Conservation (phyloP, 1,140 invertebrate species). For the Trichonephila clavata region DNA sequence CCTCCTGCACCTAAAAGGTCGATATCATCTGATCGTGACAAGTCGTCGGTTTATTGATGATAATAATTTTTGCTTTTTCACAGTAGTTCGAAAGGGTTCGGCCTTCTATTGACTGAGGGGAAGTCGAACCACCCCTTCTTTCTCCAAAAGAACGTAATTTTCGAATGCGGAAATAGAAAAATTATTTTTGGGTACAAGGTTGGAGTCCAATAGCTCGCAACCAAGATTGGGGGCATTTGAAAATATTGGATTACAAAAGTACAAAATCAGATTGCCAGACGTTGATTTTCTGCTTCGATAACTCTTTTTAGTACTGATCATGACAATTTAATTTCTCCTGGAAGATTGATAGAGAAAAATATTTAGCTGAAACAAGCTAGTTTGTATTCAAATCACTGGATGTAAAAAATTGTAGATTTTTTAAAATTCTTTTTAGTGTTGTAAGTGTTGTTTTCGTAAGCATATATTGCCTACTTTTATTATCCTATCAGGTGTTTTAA, state of each 20-base stretch:
- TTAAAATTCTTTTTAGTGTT: too few relatives aligned
- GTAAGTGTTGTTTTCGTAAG: too few relatives aligned
- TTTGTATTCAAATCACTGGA: too few relatives aligned
- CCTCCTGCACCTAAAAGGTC: slow-evolving; percentile 36
- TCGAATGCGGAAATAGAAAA: background rate
- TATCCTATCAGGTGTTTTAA: too few relatives aligned
- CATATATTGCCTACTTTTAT: too few relatives aligned
- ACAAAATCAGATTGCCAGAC: too few relatives aligned
- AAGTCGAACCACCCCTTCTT: background rate
- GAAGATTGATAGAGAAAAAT: too few relatives aligned
- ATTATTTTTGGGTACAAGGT: slow-evolving; percentile 27
- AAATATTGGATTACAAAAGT: too few relatives aligned
- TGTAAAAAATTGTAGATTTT: too few relatives aligned
- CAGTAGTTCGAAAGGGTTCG: slow-evolving; percentile 7
- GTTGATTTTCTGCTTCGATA: background rate
- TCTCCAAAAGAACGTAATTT: background rate
- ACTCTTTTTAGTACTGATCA: background rate
- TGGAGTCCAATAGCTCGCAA: background rate
- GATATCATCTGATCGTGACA: slow-evolving; percentile 32
- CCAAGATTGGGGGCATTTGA: background rate
- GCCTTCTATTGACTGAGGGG: background rate
- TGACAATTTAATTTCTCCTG: too few relatives aligned
- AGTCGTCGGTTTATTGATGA: slow-evolving; percentile 56
- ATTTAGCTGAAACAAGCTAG: too few relatives aligned
- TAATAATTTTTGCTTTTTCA: slow-evolving; percentile 3